Base-by-base conservation (phyloP, 2,113 vertebrate genomes). In the Macroglossus sobrinus region DNA sequence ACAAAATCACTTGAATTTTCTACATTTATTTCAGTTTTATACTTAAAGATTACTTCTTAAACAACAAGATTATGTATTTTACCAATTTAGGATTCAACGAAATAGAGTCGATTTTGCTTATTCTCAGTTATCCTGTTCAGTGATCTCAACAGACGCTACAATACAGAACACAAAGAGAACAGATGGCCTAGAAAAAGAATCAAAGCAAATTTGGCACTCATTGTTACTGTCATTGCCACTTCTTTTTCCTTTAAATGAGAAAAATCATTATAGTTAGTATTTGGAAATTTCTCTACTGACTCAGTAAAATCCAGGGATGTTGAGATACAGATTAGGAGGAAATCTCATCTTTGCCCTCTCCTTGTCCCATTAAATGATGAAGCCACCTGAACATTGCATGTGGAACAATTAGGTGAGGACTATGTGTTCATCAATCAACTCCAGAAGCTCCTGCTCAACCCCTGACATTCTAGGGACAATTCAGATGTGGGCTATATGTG, bases 111-210 rank as follows among this genome's bases (percentile, higher is more conserved):
- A n/a, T 80, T 89, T 94, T 91, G 53, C 45, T 87, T 90, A 16
- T 91, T 92, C 59, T 92, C 85, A 71, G 84, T 76, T 84, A n/a
- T 93, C 33, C 57, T 7, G 0, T 43, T 95, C 76, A 64, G 19
- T 63, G 69, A 92, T 92, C 69, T 89, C 43, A 88, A 40, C 40
- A 71, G 30, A 43, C 0, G 5, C 71, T 45, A 15, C 2, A 30
- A n/a, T 40, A 21, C 66, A 35, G n/a, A 91, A 33, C 64, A 61
- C 78, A 95, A 50, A 97, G 64, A 69, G 63, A 75, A 47, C 88
- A 95, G 92, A 85, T 50, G 53, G 97, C 53, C 64, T 68, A 26
- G 40, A 55, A 61, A 89, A 57, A 64, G 92, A 86, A 85, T 61
- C 72, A 72, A 86, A 55, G 82, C 7, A 47, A 47, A 82, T 22